Base-by-base conservation (phyloP, 2,113 vertebrate genomes). In the Panurus biarmicus region DNA sequence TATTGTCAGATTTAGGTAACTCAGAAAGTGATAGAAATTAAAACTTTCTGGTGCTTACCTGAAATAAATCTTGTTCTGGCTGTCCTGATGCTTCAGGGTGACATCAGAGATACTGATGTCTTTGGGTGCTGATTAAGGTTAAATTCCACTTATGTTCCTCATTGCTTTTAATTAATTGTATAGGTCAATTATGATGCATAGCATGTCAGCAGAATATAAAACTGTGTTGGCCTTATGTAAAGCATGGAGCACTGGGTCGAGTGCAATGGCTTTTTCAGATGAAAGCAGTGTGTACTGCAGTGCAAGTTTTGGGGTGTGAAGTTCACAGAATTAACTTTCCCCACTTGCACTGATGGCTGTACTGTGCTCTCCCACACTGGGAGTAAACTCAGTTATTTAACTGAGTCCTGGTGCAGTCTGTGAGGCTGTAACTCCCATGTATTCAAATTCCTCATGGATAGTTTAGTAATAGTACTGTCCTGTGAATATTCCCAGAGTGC, bases 91-190 rank as follows among this genome's bases (percentile, higher is more conserved):
- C 72, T 94, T 89, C 87, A 91, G 92, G 89, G 78, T 91, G 90
- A 91, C 85, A 91, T 90, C 85, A 85, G 74, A 79, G 33, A 79
- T 76, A 33, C 62, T 72, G 20, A 60, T 90, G 80, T 85, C 91
- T 92, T 94, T 95, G 84, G 58, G 23, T 64, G 40, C 77, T 94
- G 93, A 93, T 94, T 95, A 94, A 96, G 89, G 93, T 94, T 94
- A 92, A 94, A 91, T 81, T 95, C 73, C 74, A 85, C 70, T 95
- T 95, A 94, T 73, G 79, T 87, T 87, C 29, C 45, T 94, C 89
- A 62, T 87, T 94, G 84, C 33, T 95, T 95, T 92, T 79, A 92
- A 89, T 96, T 96, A 95, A 94, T 73, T 82, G 77, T 94, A 82
- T 95, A 93, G 95, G 89, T 96, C 93, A 94, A 89, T 96, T 89